These are phyloP conservation scores for Siphonodentalium dalli DNA, from an alignment of 2,888 invertebrate genomes.

Conservation along the genomic window DNA sequence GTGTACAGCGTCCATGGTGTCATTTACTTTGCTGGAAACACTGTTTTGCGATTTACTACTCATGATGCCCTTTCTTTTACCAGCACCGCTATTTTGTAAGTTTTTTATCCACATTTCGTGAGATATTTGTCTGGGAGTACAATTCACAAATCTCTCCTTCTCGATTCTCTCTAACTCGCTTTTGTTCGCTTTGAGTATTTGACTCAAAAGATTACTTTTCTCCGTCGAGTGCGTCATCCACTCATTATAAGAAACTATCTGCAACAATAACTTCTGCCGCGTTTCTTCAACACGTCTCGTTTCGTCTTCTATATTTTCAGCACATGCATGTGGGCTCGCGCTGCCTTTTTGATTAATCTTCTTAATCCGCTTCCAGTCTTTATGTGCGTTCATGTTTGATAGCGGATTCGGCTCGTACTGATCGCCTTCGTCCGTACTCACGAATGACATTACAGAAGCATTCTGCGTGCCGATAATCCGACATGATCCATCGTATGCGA, in stretches of 20 bases:
- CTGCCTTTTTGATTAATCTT: conserved; percentile 5
- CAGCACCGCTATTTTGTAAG: conserved; percentile 28
- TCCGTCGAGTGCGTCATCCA: conserved; percentile 49
- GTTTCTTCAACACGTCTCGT: conserved; percentile 40
- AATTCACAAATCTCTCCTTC: conserved; percentile 26
- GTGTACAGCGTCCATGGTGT: no score
- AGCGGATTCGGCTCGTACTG: conserved; percentile 26
- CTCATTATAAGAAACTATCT: conserved; percentile 45
- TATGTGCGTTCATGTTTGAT: conserved; percentile 34
- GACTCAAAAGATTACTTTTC: conserved; percentile 38
- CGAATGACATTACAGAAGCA: conserved; percentile 29
- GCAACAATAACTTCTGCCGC: conserved; percentile 40
- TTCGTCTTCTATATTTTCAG: conserved; percentile 30
- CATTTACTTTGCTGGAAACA: no score
- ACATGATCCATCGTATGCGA: no score
- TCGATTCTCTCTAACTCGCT: conserved; percentile 35
- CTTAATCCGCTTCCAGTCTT: conserved; percentile 31
- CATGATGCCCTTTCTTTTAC: no score
- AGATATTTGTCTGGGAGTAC: conserved; percentile 26
- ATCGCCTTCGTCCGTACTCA: conserved; percentile 31
- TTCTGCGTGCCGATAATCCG: no score
- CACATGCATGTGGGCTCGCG: neutral
- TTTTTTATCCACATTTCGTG: conserved; percentile 36
- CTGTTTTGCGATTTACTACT: no score
- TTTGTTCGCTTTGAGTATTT: conserved; percentile 37